Evolutionary conservation across 2,113 vertebrate species (phyloP), one percentile per base, ranked within the genome.

Genomic region (Nothocercus julius): DNA sequence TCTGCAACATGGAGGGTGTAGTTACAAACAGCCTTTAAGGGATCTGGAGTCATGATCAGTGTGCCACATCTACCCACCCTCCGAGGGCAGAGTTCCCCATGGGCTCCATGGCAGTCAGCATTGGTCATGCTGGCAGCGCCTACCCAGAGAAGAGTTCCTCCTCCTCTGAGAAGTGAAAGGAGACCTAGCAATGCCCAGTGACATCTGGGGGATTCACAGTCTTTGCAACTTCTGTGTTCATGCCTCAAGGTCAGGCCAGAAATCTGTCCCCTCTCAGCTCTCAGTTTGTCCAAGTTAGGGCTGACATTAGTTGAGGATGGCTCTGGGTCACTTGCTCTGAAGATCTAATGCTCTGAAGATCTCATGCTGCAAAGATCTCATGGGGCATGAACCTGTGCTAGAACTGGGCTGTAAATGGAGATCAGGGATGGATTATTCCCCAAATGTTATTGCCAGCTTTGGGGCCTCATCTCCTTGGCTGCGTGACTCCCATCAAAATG

Each of bases 51-150:
- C 9, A 13, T 25, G 20, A 53, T 40, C 22, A 15, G 10, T 20
- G 22, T 30, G n/a, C 62, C 4, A 16, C 59, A 24, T 38, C 68
- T 64, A 42, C 66, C 68, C 7, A 6, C 77, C 7, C 47, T 58
- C 3, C 8, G 16, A 0, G 1, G 59, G 62, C 14, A 64, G 62
- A 34, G 38, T 13, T 75, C n/a, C 20, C 44, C 27, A 25, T 9
- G 1, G 9, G 22, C 17, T 51, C 34, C n/a, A 0, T 1, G 1
- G 25, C 53, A 85, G 49, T 54, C 11, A 15, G 32, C 8, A n/a
- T 19, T n/a, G 53, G 19, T 15, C 56, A 17, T 0, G 0, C 53
- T 68, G 30, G 28, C 27, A 80, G 54, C 62, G 12, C 27, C 56
- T 85, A 59, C 5, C 7, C 9, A 25, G 18, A 20, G 53, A 85